Evolutionary conservation across 2,113 vertebrate genomes (phyloP).

Genomic region (Macrotus californicus): DNA sequence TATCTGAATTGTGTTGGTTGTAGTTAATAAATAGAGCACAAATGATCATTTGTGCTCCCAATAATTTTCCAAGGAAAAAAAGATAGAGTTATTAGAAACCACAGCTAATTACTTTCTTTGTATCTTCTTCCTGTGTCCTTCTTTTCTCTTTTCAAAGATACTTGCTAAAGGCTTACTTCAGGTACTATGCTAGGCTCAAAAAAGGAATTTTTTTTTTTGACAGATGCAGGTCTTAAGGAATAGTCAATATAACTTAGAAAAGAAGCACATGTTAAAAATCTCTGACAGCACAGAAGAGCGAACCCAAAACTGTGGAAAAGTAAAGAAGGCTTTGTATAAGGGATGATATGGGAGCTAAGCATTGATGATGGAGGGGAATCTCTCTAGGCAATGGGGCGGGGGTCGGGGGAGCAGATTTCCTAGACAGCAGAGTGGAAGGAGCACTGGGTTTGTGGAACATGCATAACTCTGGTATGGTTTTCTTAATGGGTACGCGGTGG

Average conservation of each 20-base stretch:
- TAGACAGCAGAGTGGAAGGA: not conserved
- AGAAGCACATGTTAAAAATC: not conserved
- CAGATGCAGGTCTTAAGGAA: not conserved
- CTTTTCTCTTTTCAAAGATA: not conserved
- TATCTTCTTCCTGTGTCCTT: not conserved
- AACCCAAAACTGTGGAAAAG: not conserved
- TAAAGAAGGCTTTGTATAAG: not conserved
- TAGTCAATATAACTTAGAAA: not conserved
- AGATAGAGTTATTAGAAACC: not conserved
- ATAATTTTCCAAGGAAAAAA: not conserved
- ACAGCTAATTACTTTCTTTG: not conserved
- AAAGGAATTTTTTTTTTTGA: not conserved
- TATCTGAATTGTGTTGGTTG: not conserved
- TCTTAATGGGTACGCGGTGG: not conserved
- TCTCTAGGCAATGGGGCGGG: not conserved
- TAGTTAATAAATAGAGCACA: not conserved
- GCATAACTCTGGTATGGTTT: not conserved
- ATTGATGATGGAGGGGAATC: not conserved
- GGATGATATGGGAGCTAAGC: not conserved
- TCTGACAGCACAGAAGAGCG: not conserved
- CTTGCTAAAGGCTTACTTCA: not conserved
- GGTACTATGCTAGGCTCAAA: not conserved
- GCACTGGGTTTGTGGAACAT: not conserved
- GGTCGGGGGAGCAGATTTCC: not conserved
- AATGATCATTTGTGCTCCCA: not conserved